Evolutionary conservation across 1,140 invertebrate genomes (phyloP), one percentile per base, ranked within the genome.

Genomic region (Drosophila rufa): DNA sequence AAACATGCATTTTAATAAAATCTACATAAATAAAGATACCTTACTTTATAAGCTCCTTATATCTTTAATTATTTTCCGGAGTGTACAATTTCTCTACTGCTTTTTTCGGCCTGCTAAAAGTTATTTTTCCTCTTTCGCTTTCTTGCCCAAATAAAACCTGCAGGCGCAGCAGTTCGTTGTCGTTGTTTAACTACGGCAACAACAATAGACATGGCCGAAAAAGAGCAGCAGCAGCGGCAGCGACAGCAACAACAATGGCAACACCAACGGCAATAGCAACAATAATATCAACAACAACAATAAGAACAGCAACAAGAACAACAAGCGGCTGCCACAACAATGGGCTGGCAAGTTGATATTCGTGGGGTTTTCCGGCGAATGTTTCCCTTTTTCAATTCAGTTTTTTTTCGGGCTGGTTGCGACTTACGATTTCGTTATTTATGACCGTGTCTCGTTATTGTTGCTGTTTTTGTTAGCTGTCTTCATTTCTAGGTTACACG

Each of bases 401-500:
- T 60, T 45, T 73, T 66, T 69, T 66, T 70, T 42, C 30, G 43
- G 48, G 50, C n/a, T 22, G 51, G 50, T 62, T 81, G 82, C 70
- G 66, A 78, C 68, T 75, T 71, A 83, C 81, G 51, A 81, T 87
- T 82, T 77, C 69, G 77, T 87, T 87, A 87, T 87, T 87, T 87
- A 87, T 89, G 84, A 70, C 51, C 67, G 71, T 75, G 83, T 71
- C 75, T 71, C 45, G 33, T 56, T 59, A 61, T 62, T 75, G 68
- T 75, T 75, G 73, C 42, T 74, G 48, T 43, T 58, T 56, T 57
- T 78, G 62, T 55, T 66, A 48, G 53, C 43, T 74, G 42, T 57
- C 53, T 78, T 84, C 68, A 85, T 86, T 80, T 87, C 84, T 87
- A 57, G 84, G 84, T 83, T 89, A 89, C 77, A 89, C 62, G 68